Evolutionary conservation across 2,797 vertebrate species (phyloP).

Genomic region (Sebastes alutus): DNA sequence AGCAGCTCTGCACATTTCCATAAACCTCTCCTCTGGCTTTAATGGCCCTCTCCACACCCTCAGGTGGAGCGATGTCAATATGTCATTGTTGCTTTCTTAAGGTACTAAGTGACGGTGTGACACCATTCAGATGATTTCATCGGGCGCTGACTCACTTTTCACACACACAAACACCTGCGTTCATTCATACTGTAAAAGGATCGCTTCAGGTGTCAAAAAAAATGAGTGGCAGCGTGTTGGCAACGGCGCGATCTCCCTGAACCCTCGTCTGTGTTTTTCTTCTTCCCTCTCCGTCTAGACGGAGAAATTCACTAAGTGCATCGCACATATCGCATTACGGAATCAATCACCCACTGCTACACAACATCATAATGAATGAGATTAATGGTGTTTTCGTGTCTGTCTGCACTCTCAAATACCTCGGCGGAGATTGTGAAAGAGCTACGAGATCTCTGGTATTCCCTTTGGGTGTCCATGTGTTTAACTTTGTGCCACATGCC

Average conservation of each 20-base stretch:
- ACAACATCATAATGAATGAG: conserved; percentile 25
- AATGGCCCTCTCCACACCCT: conserved; percentile 55
- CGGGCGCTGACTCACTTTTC: conserved; percentile 37
- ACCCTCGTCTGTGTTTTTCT: conserved; percentile 29
- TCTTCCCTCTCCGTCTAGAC: conserved; percentile 60
- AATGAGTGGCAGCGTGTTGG: conserved; percentile 28
- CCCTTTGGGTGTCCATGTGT: conserved; percentile 38
- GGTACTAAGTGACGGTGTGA: conserved; percentile 44
- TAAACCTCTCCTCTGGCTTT: conserved; percentile 63
- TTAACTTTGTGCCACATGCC: conserved; percentile 48
- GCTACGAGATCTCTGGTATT: background rate
- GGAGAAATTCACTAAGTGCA: conserved; percentile 17
- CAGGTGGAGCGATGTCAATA: conserved; percentile 48
- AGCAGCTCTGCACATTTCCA: conserved; percentile 54
- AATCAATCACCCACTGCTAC: conserved; percentile 44
- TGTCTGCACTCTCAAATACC: conserved; percentile 20
- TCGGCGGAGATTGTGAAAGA: conserved; percentile 21
- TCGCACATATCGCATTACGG: conserved; percentile 42
- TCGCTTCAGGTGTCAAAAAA: conserved; percentile 38
- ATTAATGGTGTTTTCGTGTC: conserved; percentile 46
- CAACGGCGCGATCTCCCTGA: conserved; percentile 1
- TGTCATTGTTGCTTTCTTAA: conserved; percentile 50
- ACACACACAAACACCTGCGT: conserved; percentile 58
- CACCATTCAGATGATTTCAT: conserved; percentile 67
- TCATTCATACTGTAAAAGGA: conserved; percentile 43